Conservation (phyloP, 2,113 vertebrate species). For the Gila orcuttii region DNA sequence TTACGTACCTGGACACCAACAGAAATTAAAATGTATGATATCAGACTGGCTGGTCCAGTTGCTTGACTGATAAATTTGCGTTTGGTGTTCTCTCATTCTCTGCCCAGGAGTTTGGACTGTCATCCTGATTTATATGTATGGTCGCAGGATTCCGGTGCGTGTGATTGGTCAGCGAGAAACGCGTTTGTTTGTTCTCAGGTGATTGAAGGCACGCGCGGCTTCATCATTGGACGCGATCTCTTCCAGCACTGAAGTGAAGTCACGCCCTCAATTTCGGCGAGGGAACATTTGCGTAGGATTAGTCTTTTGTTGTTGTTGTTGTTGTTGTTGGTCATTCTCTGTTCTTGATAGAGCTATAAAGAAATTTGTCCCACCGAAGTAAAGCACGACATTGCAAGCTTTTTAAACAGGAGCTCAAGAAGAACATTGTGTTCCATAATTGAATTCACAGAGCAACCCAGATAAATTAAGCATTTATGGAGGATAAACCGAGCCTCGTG, state of each 20-base stretch:
- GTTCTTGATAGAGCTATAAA: background rate
- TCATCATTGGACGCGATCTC: conserved; percentile 43
- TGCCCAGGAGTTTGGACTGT: background rate
- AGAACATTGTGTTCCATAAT: background rate
- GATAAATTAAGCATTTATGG: background rate
- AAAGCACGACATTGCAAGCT: background rate
- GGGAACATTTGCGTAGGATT: background rate
- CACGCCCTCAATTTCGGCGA: conserved; percentile 48
- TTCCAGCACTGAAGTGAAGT: background rate
- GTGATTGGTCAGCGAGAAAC: conserved; percentile 60
- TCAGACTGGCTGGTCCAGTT: conserved; percentile 60
- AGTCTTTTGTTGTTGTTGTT: background rate
- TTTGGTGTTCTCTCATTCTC: conserved; percentile 53
- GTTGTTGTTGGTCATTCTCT: background rate
- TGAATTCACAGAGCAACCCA: background rate
- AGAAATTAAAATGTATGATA: conserved; percentile 5
- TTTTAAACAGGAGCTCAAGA: background rate
- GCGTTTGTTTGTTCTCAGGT: conserved; percentile 51
- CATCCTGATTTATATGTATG: conserved; percentile 51
- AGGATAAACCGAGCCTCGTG: background rate
- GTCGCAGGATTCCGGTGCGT: conserved; percentile 22
- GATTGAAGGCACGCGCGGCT: conserved; percentile 39
- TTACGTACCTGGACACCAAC: conserved; percentile 42
- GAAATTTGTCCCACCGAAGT: background rate
- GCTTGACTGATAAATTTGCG: too few species aligned